Evolutionary conservation across 2,888 invertebrate species (phyloP).

Genomic region (Sialis fuliginosa): DNA sequence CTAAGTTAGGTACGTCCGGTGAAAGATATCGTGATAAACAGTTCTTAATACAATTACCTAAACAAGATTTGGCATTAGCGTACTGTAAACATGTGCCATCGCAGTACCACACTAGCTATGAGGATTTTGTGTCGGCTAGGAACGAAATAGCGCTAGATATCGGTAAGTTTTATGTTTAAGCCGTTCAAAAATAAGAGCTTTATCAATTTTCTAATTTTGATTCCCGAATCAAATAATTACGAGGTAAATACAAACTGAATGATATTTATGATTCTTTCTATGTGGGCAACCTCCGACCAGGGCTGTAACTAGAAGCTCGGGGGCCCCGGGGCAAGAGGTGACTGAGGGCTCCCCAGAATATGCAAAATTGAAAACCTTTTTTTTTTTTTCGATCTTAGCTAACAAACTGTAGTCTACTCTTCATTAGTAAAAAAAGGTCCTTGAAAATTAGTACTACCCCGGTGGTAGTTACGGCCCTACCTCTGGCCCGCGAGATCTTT

Average conservation of each 20-base stretch:
- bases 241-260: neutral
- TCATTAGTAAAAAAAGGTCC: no score
- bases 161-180: slow-evolving; percentile 36
- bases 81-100: slow-evolving; percentile 77
- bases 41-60: slow-evolving; percentile 77
- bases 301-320: no score
- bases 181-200: neutral
- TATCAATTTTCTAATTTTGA: no score
- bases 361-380: no score
- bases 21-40: slow-evolving; percentile 67
- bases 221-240: no score
- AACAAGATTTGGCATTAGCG: slow-evolving; percentile 78
- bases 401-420: no score
- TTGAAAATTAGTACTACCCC: no score
- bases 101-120: slow-evolving; percentile 62
- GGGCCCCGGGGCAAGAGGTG: no score
- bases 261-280: neutral
- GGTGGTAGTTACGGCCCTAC: no score
- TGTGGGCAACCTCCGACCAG: no score
- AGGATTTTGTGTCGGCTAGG: slow-evolving; percentile 85
- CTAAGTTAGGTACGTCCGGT: slow-evolving; percentile 46
- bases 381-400: no score
- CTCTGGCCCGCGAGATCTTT: neutral
- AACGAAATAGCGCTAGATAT: slow-evolving; percentile 94
- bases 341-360: no score